Base-by-base conservation (phyloP, 2,797 vertebrate species). In the Acestrorhynchus altus region DNA sequence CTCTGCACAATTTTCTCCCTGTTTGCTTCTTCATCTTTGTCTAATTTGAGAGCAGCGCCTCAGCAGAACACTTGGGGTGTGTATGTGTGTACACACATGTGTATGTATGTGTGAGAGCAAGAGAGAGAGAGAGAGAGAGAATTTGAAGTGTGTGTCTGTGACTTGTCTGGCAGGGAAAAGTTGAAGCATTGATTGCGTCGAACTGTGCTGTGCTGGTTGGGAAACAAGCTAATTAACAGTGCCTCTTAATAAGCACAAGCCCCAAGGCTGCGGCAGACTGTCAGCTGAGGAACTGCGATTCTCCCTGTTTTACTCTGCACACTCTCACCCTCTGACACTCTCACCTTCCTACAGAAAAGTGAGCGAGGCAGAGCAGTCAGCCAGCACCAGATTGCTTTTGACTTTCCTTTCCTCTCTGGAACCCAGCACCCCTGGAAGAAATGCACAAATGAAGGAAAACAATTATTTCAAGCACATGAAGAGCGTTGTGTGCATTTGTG, bases 171-270 rank as follows among this genome's bases (percentile, higher is more conserved):
- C 63, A 72, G 61, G 56, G 67, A 77, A 67, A 83, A 74, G 73
- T 84, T 71, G 60, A 76, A 63, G 80, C 66, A 77, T 70, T 76
- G 71, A 81, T 72, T 82, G 69, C 69, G 57, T 56, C 44, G 73
- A 81, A 78, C 74, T 81, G 78, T 77, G 67, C 80, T 65, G 75
- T 60, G 66, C 72, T 82, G 63, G 80, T 77, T 72, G 78, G 71
- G 71, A 72, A 82, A 79, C 82, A 82, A 79, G 81, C 79, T 86
- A 85, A 86, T 86, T 85, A 85, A 76, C 85, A 77, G 64, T 69
- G 76, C 79, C 74, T 85, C 67, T 82, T 83, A 83, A 80, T 84
- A 83, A 83, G 76, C 79, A 46, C 15, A 31, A 73, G 61, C 80
- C 79, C 46, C 54, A 61, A 63, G 81, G 81, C 81, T 76, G 74